Evolutionary conservation across 2,888 invertebrate species (phyloP).

Genomic region (Apamea sordens): DNA sequence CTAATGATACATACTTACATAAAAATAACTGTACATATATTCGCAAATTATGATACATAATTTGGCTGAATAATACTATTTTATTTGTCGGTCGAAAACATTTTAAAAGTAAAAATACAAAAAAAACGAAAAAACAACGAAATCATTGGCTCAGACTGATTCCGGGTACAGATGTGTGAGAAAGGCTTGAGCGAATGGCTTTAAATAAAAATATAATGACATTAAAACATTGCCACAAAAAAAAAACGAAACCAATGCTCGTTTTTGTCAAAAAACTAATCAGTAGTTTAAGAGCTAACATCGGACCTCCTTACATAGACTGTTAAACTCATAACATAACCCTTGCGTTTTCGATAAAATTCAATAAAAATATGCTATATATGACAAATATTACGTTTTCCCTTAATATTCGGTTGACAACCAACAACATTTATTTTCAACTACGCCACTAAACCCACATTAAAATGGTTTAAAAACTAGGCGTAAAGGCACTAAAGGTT

Average conservation of each 20-base stretch:
- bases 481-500: conserved; percentile 46
- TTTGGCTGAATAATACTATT: conserved; percentile 76
- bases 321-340: too few relatives aligned
- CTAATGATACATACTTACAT: conserved; percentile 55
- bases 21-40: conserved; percentile 66
- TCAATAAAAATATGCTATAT: neutral
- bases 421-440: neutral
- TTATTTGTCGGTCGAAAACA: conserved; percentile 66
- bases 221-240: neutral
- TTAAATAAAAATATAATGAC: neutral
- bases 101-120: conserved; percentile 67
- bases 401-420: neutral
- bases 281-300: neutral
- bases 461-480: neutral
- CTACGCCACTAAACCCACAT: neutral
- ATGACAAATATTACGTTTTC: neutral
- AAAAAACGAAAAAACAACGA: conserved; percentile 77
- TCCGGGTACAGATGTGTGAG: conserved; percentile 43
- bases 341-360: neutral
- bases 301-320: neutral
- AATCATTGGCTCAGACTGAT: conserved; percentile 76
- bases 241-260: neutral
- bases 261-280: neutral
- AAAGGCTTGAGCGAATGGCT: neutral
- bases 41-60: conserved; percentile 77